phyloP scores from a whole-genome alignment of 2,797 vertebrate species.

The Margarornis squamiger region DNA sequence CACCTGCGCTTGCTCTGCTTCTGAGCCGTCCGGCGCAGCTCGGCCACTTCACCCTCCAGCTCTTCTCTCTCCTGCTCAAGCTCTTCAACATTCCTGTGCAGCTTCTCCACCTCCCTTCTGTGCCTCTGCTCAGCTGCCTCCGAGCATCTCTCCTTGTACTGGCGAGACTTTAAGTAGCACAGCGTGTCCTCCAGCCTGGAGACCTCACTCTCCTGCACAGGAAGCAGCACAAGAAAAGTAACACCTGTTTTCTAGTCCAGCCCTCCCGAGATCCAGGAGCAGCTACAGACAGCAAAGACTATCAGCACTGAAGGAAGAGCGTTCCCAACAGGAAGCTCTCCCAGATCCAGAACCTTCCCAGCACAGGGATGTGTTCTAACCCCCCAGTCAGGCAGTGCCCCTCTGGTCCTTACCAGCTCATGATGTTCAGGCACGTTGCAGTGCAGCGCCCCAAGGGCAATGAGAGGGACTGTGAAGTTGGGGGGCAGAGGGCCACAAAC shows the following conservation, averaged over 20 bases:
- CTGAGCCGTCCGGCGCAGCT: conserved; percentile 65
- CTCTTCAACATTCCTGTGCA: conserved; percentile 59
- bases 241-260: not conserved
- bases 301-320: not conserved
- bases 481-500: conserved; percentile 77
- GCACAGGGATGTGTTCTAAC: not conserved
- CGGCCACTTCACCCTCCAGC: conserved; percentile 74
- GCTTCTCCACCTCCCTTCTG: conserved; percentile 52
- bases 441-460: conserved; percentile 77
- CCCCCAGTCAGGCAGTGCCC: not conserved
- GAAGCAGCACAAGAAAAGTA: not conserved
- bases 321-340: not conserved
- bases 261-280: not conserved
- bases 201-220: conserved; percentile 74
- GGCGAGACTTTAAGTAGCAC: conserved; percentile 68
- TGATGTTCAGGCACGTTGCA: conserved; percentile 84
- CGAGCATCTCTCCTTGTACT: conserved; percentile 34
- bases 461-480: conserved; percentile 71
- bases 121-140: conserved; percentile 9
- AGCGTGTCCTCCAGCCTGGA: conserved; percentile 71
- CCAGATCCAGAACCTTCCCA: not conserved
- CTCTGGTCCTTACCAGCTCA: conserved; percentile 74
- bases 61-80: conserved; percentile 73
- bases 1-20: conserved; percentile 73
- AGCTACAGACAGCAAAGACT: not conserved